Conservation (phyloP, 2,797 vertebrate species). For the Anomalospiza imberbis region DNA sequence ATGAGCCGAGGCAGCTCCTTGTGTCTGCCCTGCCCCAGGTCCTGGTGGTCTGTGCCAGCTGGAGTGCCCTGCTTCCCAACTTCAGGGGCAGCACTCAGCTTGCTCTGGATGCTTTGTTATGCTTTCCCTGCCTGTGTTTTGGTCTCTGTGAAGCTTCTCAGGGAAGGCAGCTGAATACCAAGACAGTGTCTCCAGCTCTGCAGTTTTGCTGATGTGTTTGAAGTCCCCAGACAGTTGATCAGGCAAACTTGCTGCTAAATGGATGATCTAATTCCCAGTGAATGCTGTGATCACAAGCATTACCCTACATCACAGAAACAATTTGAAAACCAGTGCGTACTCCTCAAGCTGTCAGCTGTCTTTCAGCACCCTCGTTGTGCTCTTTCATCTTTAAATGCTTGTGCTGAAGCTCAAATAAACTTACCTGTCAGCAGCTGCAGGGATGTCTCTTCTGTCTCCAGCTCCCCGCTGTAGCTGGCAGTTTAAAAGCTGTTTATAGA, state of each 20-base stretch:
- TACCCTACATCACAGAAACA: background rate
- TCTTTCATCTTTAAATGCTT: slow-evolving; percentile 17
- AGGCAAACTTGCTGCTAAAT: slow-evolving; percentile 9
- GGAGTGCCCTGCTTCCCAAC: background rate
- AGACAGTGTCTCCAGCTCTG: background rate
- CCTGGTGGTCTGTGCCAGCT: background rate
- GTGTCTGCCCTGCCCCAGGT: background rate
- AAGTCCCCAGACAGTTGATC: background rate
- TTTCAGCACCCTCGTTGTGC: background rate
- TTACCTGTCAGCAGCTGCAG: background rate
- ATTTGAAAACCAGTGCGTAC: background rate
- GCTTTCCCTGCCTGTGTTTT: background rate
- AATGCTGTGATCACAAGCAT: slow-evolving; percentile 4
- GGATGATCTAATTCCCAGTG: background rate
- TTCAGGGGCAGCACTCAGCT: accelerated
- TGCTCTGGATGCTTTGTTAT: background rate
- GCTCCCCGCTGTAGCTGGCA: background rate
- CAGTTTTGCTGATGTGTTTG: background rate
- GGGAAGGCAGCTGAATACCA: background rate
- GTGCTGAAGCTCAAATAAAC: background rate
- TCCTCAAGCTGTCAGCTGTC: slow-evolving; percentile 8
- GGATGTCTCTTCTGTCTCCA: background rate
- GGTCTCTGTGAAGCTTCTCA: background rate
- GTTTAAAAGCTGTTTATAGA: background rate
- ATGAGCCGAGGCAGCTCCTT: background rate